Percentiles rank a stretch among this genome's conserved stretches.
Conservation (phyloP, 2,797 vertebrate genomes). For the Trachops cirrhosus region DNA sequence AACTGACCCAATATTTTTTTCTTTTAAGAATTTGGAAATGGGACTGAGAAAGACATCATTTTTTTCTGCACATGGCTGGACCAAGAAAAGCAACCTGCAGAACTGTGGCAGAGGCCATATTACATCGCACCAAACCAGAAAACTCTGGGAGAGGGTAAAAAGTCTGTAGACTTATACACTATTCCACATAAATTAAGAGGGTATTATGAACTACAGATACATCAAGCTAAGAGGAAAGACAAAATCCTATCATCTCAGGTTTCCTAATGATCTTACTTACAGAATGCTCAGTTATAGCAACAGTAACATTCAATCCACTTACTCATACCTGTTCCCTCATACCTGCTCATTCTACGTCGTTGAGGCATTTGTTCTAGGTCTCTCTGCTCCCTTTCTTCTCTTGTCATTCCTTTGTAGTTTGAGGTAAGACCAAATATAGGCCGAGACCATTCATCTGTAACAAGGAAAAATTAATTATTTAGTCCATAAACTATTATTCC, state of each 20-base stretch:
- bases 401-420: slow-evolving; percentile 98
- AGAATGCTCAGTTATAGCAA: background rate
- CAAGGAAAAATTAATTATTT: slow-evolving; percentile 1
- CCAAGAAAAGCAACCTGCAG: background rate
- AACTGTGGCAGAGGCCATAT: background rate
- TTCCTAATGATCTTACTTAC: background rate
- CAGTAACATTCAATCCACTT: background rate
- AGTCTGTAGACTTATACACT: background rate
- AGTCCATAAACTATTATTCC: background rate
- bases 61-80: background rate
- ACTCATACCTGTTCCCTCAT: slow-evolving; percentile 63
- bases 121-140: background rate
- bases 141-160: background rate
- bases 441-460: slow-evolving; percentile 96
- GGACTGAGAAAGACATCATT: background rate
- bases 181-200: background rate
- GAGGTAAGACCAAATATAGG: slow-evolving; percentile 98
- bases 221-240: background rate
- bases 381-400: slow-evolving; percentile 97
- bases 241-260: background rate
- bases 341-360: slow-evolving; percentile 92
- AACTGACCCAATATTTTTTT: background rate
- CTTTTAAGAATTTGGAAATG: background rate
- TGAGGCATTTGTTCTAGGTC: slow-evolving; percentile 98
- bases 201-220: background rate